Percentiles rank a stretch among this genome's conserved stretches.
phyloP scores from a whole-genome alignment of 2,888 invertebrate genomes.

The Microctonus brassicae region DNA sequence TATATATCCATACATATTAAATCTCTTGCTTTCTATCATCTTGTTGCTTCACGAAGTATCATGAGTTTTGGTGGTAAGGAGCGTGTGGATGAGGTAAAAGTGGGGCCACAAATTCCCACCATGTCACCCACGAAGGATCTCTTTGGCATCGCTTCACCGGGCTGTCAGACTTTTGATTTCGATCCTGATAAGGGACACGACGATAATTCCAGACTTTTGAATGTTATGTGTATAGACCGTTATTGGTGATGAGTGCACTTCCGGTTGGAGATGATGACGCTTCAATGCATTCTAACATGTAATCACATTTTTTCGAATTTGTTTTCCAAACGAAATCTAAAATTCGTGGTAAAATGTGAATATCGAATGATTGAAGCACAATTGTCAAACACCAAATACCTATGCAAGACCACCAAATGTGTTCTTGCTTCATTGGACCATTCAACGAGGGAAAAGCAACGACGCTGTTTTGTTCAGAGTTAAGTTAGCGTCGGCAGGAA shows the following conservation, averaged over 20 bases:
- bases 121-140: slow-evolving; percentile 45
- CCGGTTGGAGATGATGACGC: background rate
- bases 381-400: background rate
- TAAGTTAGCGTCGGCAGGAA: slow-evolving; percentile 14
- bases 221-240: background rate
- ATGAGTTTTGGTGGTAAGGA: slow-evolving; percentile 37
- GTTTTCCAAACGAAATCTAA: background rate
- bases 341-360: background rate
- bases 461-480: slow-evolving; percentile 25
- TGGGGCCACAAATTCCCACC: slow-evolving; percentile 44
- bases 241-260: slow-evolving; percentile 7
- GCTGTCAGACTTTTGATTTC: slow-evolving; percentile 13
- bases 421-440: slow-evolving; percentile 25
- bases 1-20: slow-evolving; percentile 7
- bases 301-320: background rate
- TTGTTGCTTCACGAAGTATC: slow-evolving; percentile 45
- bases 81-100: slow-evolving; percentile 26
- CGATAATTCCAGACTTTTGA: slow-evolving; percentile 4
- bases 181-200: slow-evolving; percentile 15
- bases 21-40: background rate
- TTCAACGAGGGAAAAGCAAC: slow-evolving; percentile 23
- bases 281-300: background rate
- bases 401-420: slow-evolving; percentile 28
- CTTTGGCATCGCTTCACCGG: slow-evolving; percentile 35
- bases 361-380: background rate